A percentile compares a stretch with the other conserved stretches of the same genome.
phyloP scores from a whole-genome alignment of 2,888 invertebrate species.

The Pristionchus mayeri region DNA sequence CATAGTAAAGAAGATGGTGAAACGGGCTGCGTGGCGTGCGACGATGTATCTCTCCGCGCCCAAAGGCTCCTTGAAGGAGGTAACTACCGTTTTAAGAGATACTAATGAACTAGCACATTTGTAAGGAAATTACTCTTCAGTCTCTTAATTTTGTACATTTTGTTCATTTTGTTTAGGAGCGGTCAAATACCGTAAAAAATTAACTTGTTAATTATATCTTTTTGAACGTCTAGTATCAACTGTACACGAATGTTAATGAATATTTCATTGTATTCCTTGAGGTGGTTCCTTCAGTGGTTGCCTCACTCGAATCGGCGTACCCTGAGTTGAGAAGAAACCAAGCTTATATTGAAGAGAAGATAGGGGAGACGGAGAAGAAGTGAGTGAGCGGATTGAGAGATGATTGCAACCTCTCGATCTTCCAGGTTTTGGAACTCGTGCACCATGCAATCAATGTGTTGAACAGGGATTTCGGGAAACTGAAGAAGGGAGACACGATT shows the following conservation, averaged over 20 bases:
- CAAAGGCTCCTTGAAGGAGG: background rate
- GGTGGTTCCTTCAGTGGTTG: background rate
- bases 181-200: too few species aligned
- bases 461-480: background rate
- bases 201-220: too few species aligned
- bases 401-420: background rate
- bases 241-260: too few species aligned
- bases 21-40: slow-evolving; percentile 53
- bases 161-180: too few species aligned
- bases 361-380: slow-evolving; percentile 27
- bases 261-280: too few species aligned
- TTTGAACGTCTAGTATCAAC: too few species aligned
- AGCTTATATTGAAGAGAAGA: background rate
- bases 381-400: background rate
- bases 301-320: slow-evolving; percentile 37
- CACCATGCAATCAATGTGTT: background rate
- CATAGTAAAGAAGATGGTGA: slow-evolving; percentile 64
- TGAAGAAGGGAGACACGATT: slow-evolving; percentile 1
- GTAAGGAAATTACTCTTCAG: too few species aligned
- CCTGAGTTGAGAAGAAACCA: background rate
- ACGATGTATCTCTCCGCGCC: background rate
- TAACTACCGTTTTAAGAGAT: too few species aligned
- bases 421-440: slow-evolving; percentile 40
- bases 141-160: too few species aligned
- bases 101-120: too few species aligned